Evolutionary conservation across 2,888 invertebrate species (phyloP), one percentile per base, ranked within the genome.

Genomic region (Empis livida): DNA sequence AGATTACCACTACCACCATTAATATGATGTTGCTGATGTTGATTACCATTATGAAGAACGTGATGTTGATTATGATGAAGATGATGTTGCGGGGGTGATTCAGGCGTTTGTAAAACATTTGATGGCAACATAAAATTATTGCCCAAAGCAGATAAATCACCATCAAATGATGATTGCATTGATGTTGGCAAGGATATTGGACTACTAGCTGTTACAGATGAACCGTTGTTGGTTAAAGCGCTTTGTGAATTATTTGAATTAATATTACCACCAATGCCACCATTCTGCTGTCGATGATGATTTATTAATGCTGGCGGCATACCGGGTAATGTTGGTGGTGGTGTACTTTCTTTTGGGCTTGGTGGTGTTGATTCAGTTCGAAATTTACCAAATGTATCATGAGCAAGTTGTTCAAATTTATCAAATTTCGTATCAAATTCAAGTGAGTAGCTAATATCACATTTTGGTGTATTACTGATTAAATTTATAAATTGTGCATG

Each of bases 391-490:
- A 85, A 87, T 43, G 79, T 75, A 47, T 82, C 80, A 61, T 80
- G 74, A 1, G 82, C 75, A 53, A 83, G 73, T 49, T 76, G 72
- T 63, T 89, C 85, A 68, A 92, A 91, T 59, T 81, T 80, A 27
- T 81, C 79, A 53, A 80, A 74, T 64, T 90, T 85, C 0, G 88
- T 83, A 56, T 83, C 80, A 61, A 92, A 93, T 59, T 86, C 84
- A 58, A 93, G 72, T 38, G 82, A 82, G 59, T 82, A 84, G 61
- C 81, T 79, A 44, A 86, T 77, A 61, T 89, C 87, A 47, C 83
- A 79, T 65, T 84, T 85, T n/a, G 87, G 85, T 45, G 84, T 81
- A 59, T 82, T 85, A 61, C 83, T 84, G 49, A 89, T 80, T 54
- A 93, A 73, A 56, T 83, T 78, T 45, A 82, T 70, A 59, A 94